A percentile compares a stretch with the other conserved stretches of the same genome.
These are phyloP conservation scores for Papilio glaucus DNA, from an alignment of 1,140 invertebrate genomes.

Conservation along the genomic window DNA sequence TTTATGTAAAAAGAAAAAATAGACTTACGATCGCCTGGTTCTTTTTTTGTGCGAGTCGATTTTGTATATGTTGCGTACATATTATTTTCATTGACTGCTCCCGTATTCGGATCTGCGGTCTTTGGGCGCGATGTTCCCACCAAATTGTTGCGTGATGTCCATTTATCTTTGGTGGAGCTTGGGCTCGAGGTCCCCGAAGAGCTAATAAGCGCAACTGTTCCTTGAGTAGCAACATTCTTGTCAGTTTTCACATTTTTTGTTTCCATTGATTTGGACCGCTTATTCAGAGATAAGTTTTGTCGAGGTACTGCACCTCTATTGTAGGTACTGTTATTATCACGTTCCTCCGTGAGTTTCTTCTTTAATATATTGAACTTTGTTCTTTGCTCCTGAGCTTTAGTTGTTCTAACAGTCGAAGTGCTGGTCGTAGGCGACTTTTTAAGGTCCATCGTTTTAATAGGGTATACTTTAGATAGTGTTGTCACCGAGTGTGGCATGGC, in stretches of 20 bases:
- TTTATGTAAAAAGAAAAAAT: neutral
- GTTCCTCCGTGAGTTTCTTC: conserved; percentile 51
- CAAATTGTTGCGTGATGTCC: conserved; percentile 64
- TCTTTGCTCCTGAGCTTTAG: conserved; percentile 72
- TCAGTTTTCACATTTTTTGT: conserved; percentile 43
- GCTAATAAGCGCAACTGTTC: conserved; percentile 54
- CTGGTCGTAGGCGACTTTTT: conserved; percentile 46
- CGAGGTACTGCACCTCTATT: conserved; percentile 42
- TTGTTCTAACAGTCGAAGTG: conserved; percentile 66
- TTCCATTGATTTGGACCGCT: conserved; percentile 64
- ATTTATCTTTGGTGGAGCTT: conserved; percentile 39
- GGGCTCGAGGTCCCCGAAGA: conserved; percentile 71
- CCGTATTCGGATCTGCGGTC: conserved; percentile 70
- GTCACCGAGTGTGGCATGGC: neutral
- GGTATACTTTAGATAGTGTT: neutral
- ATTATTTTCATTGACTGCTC: conserved; percentile 69
- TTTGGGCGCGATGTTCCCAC: conserved; percentile 63
- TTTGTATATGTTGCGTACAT: conserved; percentile 76
- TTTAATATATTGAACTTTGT: conserved; percentile 69
- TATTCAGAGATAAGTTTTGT: conserved; percentile 52
- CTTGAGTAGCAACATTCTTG: conserved; percentile 44
- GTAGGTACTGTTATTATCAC: conserved; percentile 36
- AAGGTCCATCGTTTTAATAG: conserved; percentile 47
- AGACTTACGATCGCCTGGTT: conserved; percentile 65
- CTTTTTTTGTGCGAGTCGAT: conserved; percentile 56